Evolutionary conservation across 2,113 vertebrate species (phyloP), one percentile per base, ranked within the genome.

Genomic region (Oncorhynchus clarkii): DNA sequence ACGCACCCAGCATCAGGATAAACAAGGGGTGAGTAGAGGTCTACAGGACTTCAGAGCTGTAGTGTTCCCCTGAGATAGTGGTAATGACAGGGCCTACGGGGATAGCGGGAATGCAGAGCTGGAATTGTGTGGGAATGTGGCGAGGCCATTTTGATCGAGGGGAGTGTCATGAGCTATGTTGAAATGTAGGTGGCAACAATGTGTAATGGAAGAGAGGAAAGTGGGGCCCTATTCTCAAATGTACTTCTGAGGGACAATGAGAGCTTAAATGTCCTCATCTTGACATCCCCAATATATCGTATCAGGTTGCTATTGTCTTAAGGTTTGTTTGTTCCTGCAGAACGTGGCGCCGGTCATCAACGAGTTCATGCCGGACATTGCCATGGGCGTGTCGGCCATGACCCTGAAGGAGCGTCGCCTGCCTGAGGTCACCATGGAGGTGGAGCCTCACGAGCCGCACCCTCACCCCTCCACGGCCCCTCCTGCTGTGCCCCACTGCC

Each of bases 361-460:
- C n/a, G 95, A 96, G 54, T 92, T 96, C 85, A 95, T 96, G 95
- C 96, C 96, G 3, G 96, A 96, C 77, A 96, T 96, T 0, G 96
- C 96, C 2, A 96, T 96, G 93, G 96, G 95, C 0, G 94, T 96
- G 57, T 95, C 96, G 20, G 91, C 95, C 1, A 91, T 96, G 90
- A 95, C 94, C 34, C 87, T 96, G 39, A 95, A 96, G 80, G 96
- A 96, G 74, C 92, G 94, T 57, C 91, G 95, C 4, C 81, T 95
- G 66, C 94, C 95, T 0, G 96, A 96, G 81, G 91, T 95, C 74
- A 92, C 93, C 0, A 91, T 92, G 1, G 94, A 96, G 78, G 92
- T 94, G 1, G 95, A 96, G 65, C 49, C 91, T 16, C 92, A 90
- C 87, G 94, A 85, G 87, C 87, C 69, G 86, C 91, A 83, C 86